Conservation (phyloP, 2,888 invertebrate species). For the Dromius quadrimaculatus region DNA sequence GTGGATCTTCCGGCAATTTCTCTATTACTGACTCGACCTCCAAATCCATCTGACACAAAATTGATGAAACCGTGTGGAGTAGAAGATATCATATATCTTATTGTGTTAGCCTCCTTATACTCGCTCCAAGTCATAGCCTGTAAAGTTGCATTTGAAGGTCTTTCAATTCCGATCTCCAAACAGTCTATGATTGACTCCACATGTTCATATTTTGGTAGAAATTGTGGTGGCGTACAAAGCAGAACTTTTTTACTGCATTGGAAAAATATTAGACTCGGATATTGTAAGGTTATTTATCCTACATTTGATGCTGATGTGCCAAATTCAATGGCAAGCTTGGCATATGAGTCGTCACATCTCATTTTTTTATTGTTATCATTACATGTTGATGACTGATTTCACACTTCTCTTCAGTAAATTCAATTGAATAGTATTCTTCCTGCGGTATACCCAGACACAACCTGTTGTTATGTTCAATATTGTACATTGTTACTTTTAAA, state of each 20-base stretch:
- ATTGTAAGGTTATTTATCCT: not conserved
- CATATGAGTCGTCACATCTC: not conserved
- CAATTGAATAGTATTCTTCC: slow-evolving; percentile 3
- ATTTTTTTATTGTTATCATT: not conserved
- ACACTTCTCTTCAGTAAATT: not conserved
- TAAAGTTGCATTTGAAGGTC: not conserved
- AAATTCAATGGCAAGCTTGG: not conserved
- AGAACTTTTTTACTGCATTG: not conserved
- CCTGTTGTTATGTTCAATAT: slow-evolving; percentile 8
- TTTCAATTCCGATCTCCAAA: not conserved
- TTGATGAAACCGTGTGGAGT: slow-evolving; percentile 56
- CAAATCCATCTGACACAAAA: slow-evolving; percentile 54
- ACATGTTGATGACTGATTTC: not conserved
- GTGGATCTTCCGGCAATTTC: slow-evolving; percentile 51
- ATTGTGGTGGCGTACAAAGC: not conserved
- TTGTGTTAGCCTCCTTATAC: too few relatives aligned
- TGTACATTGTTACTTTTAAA: slow-evolving; percentile 6
- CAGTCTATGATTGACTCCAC: not conserved
- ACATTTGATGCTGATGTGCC: not conserved
- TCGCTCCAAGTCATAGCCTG: slow-evolving; percentile 7
- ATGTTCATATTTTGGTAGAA: not conserved
- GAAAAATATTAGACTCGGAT: not conserved
- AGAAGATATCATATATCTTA: too few relatives aligned
- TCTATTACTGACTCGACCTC: slow-evolving; percentile 51
- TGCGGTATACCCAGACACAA: not conserved